Evolutionary conservation across 2,888 invertebrate genomes (phyloP), one percentile per base, ranked within the genome.

Genomic region (Masnerella sp.): DNA sequence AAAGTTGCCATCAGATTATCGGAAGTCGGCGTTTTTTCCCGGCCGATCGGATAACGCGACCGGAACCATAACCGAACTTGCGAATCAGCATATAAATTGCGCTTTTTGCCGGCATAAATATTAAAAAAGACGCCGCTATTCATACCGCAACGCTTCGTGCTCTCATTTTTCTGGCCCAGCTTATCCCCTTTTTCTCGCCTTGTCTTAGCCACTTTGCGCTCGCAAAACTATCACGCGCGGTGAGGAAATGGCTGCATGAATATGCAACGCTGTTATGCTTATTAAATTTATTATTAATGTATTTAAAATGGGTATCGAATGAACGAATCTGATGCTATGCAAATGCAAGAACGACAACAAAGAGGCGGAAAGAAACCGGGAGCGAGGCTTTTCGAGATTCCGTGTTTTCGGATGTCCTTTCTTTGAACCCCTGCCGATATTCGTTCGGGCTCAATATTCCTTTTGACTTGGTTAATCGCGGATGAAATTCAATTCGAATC

Each of bases 231-330:
- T 77, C 76, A 59, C 61, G 69, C 62, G 71, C 61, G 64, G 34
- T 56, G 67, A 77, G 71, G 78, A 83, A 80, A 82, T 82, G 77
- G 76, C 49, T 45, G 59, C 78, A 82, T 82, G 80, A 82, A 82
- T 84, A 81, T 81, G 78, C 79, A 83, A 78, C 76, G 80, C 75
- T 73, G 77, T 79, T 80, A 80, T 80, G 76, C 79, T 82, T 80
- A 83, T 81, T 83, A 81, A 82, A 83, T 82, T 83, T 80, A 78
- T 81, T 81, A 82, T 83, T 81, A 82, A 82, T 81, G 79, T 80
- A 82, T 82, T 82, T 81, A 80, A 81, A 81, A 79, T 78, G 78
- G 81, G 77, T 79, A 81, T 82, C 80, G 79, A 82, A 74, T 77
- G 80, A 80, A 81, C 79, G 80, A 81, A 83, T 82, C 79, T 73